These are phyloP conservation scores for Ictalurus punctatus DNA, from an alignment of 2,113 vertebrate genomes.

Conservation along the genomic window DNA sequence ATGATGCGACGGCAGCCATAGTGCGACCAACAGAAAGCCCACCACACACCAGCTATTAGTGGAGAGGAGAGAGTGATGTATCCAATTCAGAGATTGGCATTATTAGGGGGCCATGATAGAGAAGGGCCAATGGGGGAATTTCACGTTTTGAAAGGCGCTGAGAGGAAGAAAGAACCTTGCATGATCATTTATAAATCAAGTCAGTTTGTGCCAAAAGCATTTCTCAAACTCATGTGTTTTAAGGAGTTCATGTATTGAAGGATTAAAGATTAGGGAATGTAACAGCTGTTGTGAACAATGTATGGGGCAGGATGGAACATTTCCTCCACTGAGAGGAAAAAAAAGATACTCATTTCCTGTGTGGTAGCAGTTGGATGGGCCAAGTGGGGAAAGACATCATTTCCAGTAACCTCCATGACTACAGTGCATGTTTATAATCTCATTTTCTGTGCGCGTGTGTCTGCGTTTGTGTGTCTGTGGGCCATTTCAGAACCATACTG, in stretches of 20 bases:
- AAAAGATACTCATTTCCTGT: constrained; percentile 30
- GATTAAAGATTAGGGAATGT: not conserved
- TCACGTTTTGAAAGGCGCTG: not conserved
- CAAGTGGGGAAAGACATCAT: constrained; percentile 13
- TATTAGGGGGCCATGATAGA: too few species aligned
- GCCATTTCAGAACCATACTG: not conserved
- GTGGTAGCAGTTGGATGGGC: constrained; percentile 11
- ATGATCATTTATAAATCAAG: not conserved
- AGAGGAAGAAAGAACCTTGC: not conserved
- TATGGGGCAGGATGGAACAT: constrained; percentile 23
- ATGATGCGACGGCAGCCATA: too few species aligned
- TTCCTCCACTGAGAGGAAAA: not conserved
- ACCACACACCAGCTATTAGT: too few species aligned
- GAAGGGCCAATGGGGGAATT: too few species aligned
- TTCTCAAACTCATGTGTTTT: not conserved
- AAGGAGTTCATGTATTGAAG: constrained; percentile 9
- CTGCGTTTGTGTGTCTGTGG: not conserved
- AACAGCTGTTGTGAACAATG: not conserved
- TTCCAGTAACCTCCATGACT: constrained; percentile 43
- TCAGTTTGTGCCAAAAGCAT: not conserved
- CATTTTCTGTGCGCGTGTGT: constrained; percentile 14
- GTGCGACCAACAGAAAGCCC: too few species aligned
- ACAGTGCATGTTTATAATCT: constrained; percentile 29
- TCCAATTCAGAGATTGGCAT: too few species aligned
- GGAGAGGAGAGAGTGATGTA: too few species aligned